Evolutionary conservation across 2,888 invertebrate genomes (phyloP).

Genomic region (Lottia gigantea): DNA sequence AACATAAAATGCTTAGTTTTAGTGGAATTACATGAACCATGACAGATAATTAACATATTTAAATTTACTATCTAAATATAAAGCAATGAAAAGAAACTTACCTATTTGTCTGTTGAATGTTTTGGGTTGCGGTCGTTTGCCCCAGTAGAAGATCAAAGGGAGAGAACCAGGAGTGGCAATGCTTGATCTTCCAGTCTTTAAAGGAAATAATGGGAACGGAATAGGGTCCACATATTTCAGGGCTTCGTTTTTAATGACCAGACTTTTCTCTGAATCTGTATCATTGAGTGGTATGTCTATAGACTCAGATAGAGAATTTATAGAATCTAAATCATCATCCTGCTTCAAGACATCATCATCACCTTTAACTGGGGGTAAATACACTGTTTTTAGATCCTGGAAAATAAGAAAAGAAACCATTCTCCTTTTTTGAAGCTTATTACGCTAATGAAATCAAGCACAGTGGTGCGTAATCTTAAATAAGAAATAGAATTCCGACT

Average conservation of each 20-base stretch:
- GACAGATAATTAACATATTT: too few relatives aligned
- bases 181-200: conserved; percentile 47
- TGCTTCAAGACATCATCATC: conserved; percentile 48
- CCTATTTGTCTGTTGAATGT: conserved; percentile 56
- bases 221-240: conserved; percentile 47
- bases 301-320: conserved; percentile 44
- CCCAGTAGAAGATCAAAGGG: conserved; percentile 61
- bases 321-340: conserved; percentile 37
- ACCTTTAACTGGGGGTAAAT: conserved; percentile 47
- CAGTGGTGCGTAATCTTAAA: too few relatives aligned
- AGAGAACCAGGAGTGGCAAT: conserved; percentile 56
- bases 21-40: too few relatives aligned
- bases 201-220: conserved; percentile 59
- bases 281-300: conserved; percentile 42
- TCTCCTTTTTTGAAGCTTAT: too few relatives aligned
- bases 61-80: not conserved
- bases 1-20: too few relatives aligned
- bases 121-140: conserved; percentile 46
- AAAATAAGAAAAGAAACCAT: too few relatives aligned
- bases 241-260: conserved; percentile 29
- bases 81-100: conserved; percentile 28
- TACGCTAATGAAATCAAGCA: too few relatives aligned
- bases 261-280: conserved; percentile 22
- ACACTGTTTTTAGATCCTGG: conserved; percentile 51
- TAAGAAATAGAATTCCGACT: too few relatives aligned